Base-by-base conservation (phyloP, 1,140 invertebrate genomes). In the Temnothorax nylanderi region DNA sequence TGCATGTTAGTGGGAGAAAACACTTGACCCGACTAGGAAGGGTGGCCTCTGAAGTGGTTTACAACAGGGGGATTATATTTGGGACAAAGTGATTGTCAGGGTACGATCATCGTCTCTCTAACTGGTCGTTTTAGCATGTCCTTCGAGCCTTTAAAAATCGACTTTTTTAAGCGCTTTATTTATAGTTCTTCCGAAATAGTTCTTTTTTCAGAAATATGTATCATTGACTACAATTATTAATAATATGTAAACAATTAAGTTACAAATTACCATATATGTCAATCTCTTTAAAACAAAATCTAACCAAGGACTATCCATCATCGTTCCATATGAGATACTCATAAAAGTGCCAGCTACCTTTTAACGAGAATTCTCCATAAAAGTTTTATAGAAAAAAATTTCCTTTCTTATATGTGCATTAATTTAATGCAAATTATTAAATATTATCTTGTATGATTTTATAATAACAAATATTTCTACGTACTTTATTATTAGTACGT, bases 51-150 rank as follows among this genome's bases (percentile, higher is more conserved):
- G 86, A 32, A 91, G 86, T 87, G 81, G 90, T 89, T 87, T 85
- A 89, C 87, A 81, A 78, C 56, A 65, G 85, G 85, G 89, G 78
- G 88, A 89, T 89, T 80, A 64, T 62, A 67, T 87, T 81, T 58
- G 49, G 77, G 88, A 87, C 71, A 91, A 89, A 89, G 72, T 91
- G 89, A 91, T 87, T 90, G 72, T 74, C 89, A 76, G 85, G 58
- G 81, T 82, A 88, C 64, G 58, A 91, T 91, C 87, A 82, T 77
- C 75, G 75, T 87, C 84, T 86, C 78, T 89, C 86, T 88, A 90
- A 90, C 77, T 87, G 62, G 82, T 85, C 82, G 56, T 62, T 71
- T 49, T 65, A 72, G 64, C 62, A 10, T 54, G 62, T 64, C 41
- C 21, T 4, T 37, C 58, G 71, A 88, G 47, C 60, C 62, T 90